Evolutionary conservation across 2,888 invertebrate genomes (phyloP), one percentile per base, ranked within the genome.

Genomic region (Agrypnus murinus): DNA sequence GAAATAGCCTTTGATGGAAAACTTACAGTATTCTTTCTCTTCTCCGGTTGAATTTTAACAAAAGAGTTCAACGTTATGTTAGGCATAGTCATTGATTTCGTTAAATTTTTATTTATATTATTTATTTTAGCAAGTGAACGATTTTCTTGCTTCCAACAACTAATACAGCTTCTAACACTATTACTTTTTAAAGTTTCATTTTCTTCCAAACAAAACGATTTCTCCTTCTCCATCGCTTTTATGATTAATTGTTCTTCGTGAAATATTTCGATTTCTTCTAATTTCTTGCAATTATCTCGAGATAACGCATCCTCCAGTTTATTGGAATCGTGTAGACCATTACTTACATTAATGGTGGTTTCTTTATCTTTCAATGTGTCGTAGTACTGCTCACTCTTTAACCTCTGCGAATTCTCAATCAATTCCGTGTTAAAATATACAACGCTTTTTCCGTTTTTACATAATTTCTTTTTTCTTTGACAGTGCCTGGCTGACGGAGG

Each of bases 51-150:
- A 5, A 53, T 7, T 10, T 14, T 50, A 12, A 50, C n/a, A 48
- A 5, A 55, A 15, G 32, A 36, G 15, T 9, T 15, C 10, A 17
- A 2, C 10, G 17, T 65, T 12, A 65, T 53, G 14, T 53, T 65
- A 10, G 65, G 65, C 57, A 65, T 45, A 8, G 65, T 65, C 8
- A 32, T n/a, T 17, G 65, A 65, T 32, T 65, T 65, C 25, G 45
- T 40, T 12, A 65, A 34, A 1, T 4, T n/a, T 15, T 5, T 12
- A 2, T 32, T 14, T 50, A 10, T 2, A 31, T 14, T 12, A 32
- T 25, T 32, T 25, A 25, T 2, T 6, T 32, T 31, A n/a, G 12
- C 10, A 1, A 2, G 43, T 43, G 25, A 5, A 25, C 25, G 25
- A 25, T n/a, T 50, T 25, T 12, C 12, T 34, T 19, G 43, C 8